Percentiles rank a stretch among this genome's conserved stretches.
phyloP scores from a whole-genome alignment of 2,113 vertebrate species.

The Oxygymnocypris stewartii region DNA sequence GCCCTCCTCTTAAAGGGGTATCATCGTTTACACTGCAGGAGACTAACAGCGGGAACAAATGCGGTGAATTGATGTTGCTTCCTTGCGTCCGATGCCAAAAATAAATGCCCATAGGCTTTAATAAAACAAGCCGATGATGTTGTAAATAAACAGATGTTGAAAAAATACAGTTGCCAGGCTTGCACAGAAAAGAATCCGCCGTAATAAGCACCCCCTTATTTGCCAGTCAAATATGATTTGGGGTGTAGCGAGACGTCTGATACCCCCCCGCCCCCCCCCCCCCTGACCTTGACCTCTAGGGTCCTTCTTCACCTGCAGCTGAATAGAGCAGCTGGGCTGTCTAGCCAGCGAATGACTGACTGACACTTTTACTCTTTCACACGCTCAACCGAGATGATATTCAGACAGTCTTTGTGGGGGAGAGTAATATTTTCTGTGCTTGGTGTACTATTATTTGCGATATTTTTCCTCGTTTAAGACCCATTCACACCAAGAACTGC shows the following conservation, averaged over 20 bases:
- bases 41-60: slow-evolving; percentile 40
- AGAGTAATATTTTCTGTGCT: slow-evolving; percentile 69
- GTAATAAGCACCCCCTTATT: slow-evolving; percentile 72
- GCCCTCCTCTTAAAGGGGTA: slow-evolving; percentile 74
- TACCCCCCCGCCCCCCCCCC: no score
- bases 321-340: slow-evolving; percentile 81
- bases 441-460: slow-evolving; percentile 21
- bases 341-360: slow-evolving; percentile 71
- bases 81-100: not conserved
- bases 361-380: slow-evolving; percentile 69
- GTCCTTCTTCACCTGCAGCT: slow-evolving; percentile 74
- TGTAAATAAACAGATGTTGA: not conserved
- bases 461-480: not conserved
- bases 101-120: not conserved
- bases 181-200: not conserved
- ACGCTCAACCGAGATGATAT: slow-evolving; percentile 59
- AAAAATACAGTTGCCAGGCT: slow-evolving; percentile 14
- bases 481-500: not conserved
- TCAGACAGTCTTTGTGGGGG: slow-evolving; percentile 55
- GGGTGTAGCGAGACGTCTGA: slow-evolving; percentile 60
- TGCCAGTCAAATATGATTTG: slow-evolving; percentile 69
- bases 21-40: slow-evolving; percentile 61
- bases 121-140: not conserved
- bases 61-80: not conserved
- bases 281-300: slow-evolving; percentile 82